Evolutionary conservation across 2,113 vertebrate genomes (phyloP).

Genomic region (Bufo gargarizans): DNA sequence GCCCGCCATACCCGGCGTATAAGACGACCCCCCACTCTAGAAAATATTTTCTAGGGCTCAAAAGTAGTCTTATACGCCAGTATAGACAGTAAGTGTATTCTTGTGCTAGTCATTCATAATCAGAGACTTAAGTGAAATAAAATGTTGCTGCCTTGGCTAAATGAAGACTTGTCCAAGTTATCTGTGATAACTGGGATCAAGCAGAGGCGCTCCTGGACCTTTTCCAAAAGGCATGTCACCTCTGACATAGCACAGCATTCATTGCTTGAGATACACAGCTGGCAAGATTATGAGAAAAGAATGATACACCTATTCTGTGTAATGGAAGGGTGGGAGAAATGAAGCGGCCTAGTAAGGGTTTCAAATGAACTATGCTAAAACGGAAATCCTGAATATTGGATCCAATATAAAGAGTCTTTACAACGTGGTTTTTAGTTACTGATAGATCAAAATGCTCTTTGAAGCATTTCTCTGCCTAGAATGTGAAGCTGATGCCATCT

Average conservation of each 20-base stretch:
- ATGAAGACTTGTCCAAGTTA: constrained; percentile 3
- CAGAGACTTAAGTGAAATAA: background rate
- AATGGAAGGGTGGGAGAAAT: constrained; percentile 28
- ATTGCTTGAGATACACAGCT: constrained; percentile 22
- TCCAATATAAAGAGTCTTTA: constrained; percentile 51
- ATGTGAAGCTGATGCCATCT: constrained; percentile 37
- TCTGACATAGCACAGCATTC: constrained; percentile 34
- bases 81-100: too few species aligned
- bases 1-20: too few species aligned
- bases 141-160: background rate
- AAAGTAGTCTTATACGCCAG: too few species aligned
- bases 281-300: constrained; percentile 43
- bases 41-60: too few species aligned
- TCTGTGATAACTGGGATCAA: constrained; percentile 11
- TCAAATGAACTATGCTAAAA: constrained; percentile 37
- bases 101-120: too few species aligned
- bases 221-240: constrained; percentile 28
- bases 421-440: constrained; percentile 47
- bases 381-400: constrained; percentile 45
- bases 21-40: too few species aligned
- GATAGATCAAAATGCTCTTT: constrained; percentile 54
- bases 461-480: constrained; percentile 44
- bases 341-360: constrained; percentile 41
- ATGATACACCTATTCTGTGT: constrained; percentile 43
- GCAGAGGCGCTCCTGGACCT: constrained; percentile 3